These are phyloP conservation scores for Adelognathus sp. DNA, from an alignment of 2,888 invertebrate species.

Conservation along the genomic window DNA sequence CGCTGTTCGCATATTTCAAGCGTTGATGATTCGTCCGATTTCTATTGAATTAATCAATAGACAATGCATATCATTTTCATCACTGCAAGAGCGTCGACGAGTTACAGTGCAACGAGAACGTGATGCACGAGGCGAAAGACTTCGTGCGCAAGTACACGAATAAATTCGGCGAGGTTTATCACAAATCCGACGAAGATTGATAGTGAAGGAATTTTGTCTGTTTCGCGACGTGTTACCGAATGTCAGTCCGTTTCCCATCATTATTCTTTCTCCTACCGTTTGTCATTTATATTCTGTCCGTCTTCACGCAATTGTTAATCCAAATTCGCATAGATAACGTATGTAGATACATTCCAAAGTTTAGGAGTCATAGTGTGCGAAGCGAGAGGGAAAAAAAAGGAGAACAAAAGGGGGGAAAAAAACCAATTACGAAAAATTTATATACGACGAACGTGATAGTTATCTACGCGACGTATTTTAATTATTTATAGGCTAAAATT, in stretches of 20 bases:
- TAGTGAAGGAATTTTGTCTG: no score
- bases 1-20: no score
- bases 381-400: no score
- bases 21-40: conserved; percentile 7
- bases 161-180: conserved; percentile 93
- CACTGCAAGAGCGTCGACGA: conserved; percentile 94
- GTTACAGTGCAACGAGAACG: conserved; percentile 93
- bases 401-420: conserved; percentile 3
- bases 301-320: conserved; percentile 46
- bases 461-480: conserved; percentile 55
- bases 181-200: conserved; percentile 85
- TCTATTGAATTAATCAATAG: not conserved
- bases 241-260: not conserved
- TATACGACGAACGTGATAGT: conserved; percentile 61
- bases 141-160: conserved; percentile 98
- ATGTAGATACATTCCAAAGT: conserved; percentile 53
- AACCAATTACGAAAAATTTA: conserved; percentile 55
- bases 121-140: conserved; percentile 96
- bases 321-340: conserved; percentile 43
- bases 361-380: conserved; percentile 19
- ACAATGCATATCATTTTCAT: no score
- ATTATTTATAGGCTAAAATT: conserved; percentile 54
- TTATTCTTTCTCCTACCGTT: not conserved
- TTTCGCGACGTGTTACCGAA: no score
- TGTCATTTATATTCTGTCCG: conserved; percentile 51